Percentiles rank a stretch among this genome's conserved stretches.
phyloP scores from a whole-genome alignment of 2,797 vertebrate genomes.

The Ciconia nigra region DNA sequence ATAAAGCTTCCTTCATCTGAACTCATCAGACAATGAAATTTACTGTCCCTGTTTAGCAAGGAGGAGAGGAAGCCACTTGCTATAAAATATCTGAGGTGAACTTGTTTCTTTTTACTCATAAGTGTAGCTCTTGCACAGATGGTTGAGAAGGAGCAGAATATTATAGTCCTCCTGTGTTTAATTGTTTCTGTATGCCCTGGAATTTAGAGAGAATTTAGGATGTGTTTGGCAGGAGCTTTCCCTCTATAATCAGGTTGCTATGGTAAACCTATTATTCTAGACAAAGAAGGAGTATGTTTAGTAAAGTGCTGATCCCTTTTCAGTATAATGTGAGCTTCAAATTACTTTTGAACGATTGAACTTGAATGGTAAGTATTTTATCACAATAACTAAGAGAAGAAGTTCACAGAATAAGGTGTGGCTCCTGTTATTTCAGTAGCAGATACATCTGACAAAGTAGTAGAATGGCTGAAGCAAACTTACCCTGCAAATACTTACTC shows the following conservation, averaged over 20 bases:
- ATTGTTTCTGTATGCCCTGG: slow-evolving; percentile 43
- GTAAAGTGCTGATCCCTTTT: slow-evolving; percentile 61
- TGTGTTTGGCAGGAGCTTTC: slow-evolving; percentile 50
- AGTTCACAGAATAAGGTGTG: neutral
- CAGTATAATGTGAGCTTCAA: slow-evolving; percentile 64
- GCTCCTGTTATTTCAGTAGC: neutral
- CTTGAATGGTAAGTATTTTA: slow-evolving; percentile 29
- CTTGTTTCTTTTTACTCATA: neutral
- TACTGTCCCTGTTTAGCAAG: neutral
- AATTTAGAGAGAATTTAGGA: slow-evolving; percentile 57
- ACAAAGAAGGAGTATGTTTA: slow-evolving; percentile 46
- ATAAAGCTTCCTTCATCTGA: neutral
- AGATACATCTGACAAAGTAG: neutral
- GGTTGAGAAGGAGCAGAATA: slow-evolving; percentile 21
- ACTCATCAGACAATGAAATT: neutral
- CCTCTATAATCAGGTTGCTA: slow-evolving; percentile 71
- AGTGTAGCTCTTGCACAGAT: neutral
- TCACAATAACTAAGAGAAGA: neutral
- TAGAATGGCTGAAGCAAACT: neutral
- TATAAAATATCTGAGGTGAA: neutral
- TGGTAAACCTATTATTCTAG: slow-evolving; percentile 73
- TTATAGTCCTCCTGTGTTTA: slow-evolving; percentile 40
- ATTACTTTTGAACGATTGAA: slow-evolving; percentile 58
- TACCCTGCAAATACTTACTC: neutral
- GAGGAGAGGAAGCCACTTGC: neutral